Conservation (phyloP, 2,888 invertebrate genomes). For the Gymnocheta viridis region DNA sequence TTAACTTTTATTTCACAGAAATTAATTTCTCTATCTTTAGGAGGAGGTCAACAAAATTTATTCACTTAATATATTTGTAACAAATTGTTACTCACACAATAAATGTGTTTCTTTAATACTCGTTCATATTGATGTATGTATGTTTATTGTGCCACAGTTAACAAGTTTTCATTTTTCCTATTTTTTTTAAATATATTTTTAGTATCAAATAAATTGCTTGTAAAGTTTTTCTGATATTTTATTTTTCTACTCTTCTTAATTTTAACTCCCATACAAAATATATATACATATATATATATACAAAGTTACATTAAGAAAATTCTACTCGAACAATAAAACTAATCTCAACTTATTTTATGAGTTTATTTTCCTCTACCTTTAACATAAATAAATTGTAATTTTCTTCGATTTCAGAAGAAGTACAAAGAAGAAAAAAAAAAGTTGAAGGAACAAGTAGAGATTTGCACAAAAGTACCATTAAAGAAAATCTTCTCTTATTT, state of each 20-base stretch:
- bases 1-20: neutral
- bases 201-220: slow-evolving; percentile 46
- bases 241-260: neutral
- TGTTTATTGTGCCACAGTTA: slow-evolving; percentile 21
- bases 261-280: neutral
- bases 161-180: slow-evolving; percentile 41
- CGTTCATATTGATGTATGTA: slow-evolving; percentile 40
- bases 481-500: slow-evolving; percentile 62
- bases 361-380: slow-evolving; percentile 52
- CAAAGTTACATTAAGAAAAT: slow-evolving; percentile 32
- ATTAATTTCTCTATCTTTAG: neutral
- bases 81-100: slow-evolving; percentile 23
- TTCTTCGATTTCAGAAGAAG: slow-evolving; percentile 43
- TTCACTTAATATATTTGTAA: slow-evolving; percentile 16
- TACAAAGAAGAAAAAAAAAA: neutral
- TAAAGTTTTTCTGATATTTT: slow-evolving; percentile 29
- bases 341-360: slow-evolving; percentile 64
- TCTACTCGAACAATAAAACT: slow-evolving; percentile 59
- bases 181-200: slow-evolving; percentile 35
- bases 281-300: too few species aligned
- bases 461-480: slow-evolving; percentile 62
- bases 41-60: slow-evolving; percentile 38
- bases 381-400: slow-evolving; percentile 61
- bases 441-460: slow-evolving; percentile 18
- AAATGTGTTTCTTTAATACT: slow-evolving; percentile 35